phyloP scores from a whole-genome alignment of 23 tunicate genomes.

The Trididemnum clinides region DNA sequence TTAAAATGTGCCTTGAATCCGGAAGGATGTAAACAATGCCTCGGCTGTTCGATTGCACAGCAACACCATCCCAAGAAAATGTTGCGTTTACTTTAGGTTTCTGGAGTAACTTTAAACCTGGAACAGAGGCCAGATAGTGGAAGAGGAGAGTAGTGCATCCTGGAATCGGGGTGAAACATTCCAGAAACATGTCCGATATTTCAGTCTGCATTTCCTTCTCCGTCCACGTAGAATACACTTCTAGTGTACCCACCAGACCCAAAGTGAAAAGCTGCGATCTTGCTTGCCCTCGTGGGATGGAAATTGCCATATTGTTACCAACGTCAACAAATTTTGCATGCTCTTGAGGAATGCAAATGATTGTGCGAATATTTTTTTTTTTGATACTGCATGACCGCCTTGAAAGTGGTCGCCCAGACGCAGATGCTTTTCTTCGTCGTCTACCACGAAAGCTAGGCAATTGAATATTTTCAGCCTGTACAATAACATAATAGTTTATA shows the following conservation, averaged over 20 bases:
- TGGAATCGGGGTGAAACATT: neutral
- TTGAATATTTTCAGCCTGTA: neutral
- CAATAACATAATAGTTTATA: too few species aligned
- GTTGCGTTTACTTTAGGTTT: neutral
- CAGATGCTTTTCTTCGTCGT: neutral
- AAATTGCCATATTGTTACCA: neutral
- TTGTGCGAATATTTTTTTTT: neutral
- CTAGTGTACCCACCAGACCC: neutral
- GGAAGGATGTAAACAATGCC: neutral
- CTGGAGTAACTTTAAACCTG: neutral
- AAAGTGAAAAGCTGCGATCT: neutral
- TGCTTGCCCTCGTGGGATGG: neutral
- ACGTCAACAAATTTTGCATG: neutral
- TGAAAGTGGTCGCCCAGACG: neutral
- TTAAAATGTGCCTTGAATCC: neutral
- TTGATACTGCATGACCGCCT: neutral
- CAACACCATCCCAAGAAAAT: conserved; percentile 35
- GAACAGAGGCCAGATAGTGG: neutral
- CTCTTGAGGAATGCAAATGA: neutral
- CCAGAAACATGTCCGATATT: neutral
- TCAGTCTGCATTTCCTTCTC: neutral
- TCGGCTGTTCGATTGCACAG: neutral
- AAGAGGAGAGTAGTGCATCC: neutral
- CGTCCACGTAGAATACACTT: neutral
- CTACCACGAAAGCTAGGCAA: neutral